Percentiles rank a stretch among this genome's conserved stretches.
phyloP scores from a whole-genome alignment of 2,888 invertebrate species.

The Strigamia crassipes region DNA sequence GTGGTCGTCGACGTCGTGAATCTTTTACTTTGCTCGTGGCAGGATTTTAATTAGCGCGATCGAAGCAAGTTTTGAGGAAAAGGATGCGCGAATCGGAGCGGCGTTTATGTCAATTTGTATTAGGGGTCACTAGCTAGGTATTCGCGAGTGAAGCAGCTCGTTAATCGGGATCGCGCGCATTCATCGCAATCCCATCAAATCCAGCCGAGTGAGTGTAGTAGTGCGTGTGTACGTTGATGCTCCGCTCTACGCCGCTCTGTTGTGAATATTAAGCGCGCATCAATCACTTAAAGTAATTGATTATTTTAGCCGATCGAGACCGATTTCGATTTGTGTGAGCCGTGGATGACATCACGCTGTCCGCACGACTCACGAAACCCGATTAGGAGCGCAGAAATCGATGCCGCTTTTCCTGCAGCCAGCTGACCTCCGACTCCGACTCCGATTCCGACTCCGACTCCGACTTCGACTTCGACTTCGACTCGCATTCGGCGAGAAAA shows the following conservation, averaged over 20 bases:
- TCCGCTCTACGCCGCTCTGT: not conserved
- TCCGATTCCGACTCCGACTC: not conserved
- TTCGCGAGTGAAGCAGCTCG: not conserved
- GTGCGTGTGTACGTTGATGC: not conserved
- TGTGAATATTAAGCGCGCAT: not conserved
- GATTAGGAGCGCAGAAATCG: constrained; percentile 8
- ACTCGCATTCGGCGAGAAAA: not conserved
- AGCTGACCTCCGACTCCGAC: not conserved
- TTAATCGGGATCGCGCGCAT: not conserved
- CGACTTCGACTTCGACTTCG: not conserved
- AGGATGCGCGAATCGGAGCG: not conserved
- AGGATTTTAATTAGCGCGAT: not conserved
- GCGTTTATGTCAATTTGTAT: not conserved
- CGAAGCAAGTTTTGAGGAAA: too few species aligned
- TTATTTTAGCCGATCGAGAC: too few species aligned
- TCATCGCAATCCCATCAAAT: constrained; percentile 11
- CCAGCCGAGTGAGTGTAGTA: not conserved
- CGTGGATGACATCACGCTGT: constrained; percentile 3
- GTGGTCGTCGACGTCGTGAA: not conserved
- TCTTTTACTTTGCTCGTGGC: not conserved
- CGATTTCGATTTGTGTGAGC: not conserved
- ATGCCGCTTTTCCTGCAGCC: not conserved
- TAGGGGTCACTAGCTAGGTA: not conserved
- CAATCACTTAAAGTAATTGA: not conserved
- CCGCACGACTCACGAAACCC: not conserved